Evolutionary conservation across 2,113 vertebrate species (phyloP).

Genomic region (Pelusios castaneus): DNA sequence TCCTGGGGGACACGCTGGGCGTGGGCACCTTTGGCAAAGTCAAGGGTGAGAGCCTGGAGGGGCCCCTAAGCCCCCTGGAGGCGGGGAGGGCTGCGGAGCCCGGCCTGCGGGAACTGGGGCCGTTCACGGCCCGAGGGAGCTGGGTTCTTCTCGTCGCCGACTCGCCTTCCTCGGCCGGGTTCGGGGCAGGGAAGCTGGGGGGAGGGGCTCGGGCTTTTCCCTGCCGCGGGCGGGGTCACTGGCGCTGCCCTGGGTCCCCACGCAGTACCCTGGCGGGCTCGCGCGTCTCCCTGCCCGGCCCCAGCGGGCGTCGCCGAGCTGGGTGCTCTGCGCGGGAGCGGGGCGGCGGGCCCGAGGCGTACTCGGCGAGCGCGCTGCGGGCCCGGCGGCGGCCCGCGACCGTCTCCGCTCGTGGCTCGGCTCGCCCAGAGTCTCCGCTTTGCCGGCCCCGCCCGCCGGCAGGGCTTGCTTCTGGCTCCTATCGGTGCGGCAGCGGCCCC

Average conservation of each 20-base stretch:
- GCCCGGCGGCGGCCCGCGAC: neutral
- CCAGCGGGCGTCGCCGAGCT: neutral
- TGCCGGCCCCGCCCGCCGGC: no score
- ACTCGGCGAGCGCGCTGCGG: no score
- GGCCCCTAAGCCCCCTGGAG: neutral
- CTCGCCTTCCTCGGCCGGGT: neutral
- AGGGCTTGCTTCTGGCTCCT: neutral
- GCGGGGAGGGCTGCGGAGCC: neutral
- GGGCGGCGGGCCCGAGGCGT: no score
- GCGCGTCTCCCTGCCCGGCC: neutral
- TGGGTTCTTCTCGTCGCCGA: no score
- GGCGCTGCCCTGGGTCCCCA: no score
- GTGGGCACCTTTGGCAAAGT: conserved; percentile 98
- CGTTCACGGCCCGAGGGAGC: neutral
- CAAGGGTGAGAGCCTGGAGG: conserved; percentile 82
- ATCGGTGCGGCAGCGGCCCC: no score
- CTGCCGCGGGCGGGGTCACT: no score
- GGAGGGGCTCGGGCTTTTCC: neutral
- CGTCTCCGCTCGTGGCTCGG: neutral
- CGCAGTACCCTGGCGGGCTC: neutral
- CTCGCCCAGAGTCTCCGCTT: no score
- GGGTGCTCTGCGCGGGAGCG: neutral
- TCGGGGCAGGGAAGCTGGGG: neutral
- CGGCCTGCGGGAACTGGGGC: neutral
- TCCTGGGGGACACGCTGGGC: conserved; percentile 94